phyloP scores from a whole-genome alignment of 2,797 vertebrate genomes.

The Danio choprae region DNA sequence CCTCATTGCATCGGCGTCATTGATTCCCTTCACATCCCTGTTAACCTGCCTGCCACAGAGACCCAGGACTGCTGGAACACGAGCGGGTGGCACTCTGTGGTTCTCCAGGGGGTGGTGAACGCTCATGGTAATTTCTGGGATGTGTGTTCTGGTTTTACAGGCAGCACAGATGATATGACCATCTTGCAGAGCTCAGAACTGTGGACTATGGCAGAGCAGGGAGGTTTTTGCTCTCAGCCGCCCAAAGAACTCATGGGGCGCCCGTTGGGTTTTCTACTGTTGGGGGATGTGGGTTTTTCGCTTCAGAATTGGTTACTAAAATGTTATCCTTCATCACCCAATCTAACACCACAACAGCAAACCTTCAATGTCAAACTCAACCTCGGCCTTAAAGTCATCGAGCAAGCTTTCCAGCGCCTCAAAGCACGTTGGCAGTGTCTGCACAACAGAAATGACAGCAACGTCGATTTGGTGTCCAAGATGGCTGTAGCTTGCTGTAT shows the following conservation, averaged over 20 bases:
- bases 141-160: constrained; percentile 71
- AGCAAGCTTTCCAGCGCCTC: constrained; percentile 72
- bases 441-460: constrained; percentile 71
- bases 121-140: constrained; percentile 77
- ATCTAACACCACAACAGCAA: constrained; percentile 68
- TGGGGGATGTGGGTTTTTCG: constrained; percentile 72
- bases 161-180: constrained; percentile 71
- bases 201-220: constrained; percentile 73
- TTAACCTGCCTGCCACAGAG: constrained; percentile 65
- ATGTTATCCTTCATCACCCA: constrained; percentile 67
- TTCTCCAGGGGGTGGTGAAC: constrained; percentile 73
- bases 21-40: constrained; percentile 73
- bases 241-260: constrained; percentile 71
- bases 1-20: constrained; percentile 75
- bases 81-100: constrained; percentile 72
- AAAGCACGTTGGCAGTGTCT: constrained; percentile 78
- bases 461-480: constrained; percentile 73
- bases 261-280: constrained; percentile 71
- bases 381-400: constrained; percentile 69
- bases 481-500: constrained; percentile 75
- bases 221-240: constrained; percentile 71
- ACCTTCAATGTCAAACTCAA: constrained; percentile 73
- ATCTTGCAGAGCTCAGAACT: constrained; percentile 76
- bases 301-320: constrained; percentile 78
- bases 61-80: constrained; percentile 68